Evolutionary conservation across 2,888 invertebrate genomes (phyloP).

Genomic region (Drosophila falleni): DNA sequence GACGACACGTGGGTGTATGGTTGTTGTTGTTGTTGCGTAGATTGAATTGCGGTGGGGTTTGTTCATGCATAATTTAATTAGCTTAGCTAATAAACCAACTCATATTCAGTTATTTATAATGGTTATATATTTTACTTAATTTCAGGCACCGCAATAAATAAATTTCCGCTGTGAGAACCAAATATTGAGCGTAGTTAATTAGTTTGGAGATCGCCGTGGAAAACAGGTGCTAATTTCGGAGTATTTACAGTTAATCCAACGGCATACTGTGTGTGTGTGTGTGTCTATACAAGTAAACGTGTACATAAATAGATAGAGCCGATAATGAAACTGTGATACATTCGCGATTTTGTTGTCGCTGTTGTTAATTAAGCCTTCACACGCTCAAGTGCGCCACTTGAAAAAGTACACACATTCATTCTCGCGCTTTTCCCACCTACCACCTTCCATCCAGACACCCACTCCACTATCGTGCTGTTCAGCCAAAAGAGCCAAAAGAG

Average conservation of each 20-base stretch:
- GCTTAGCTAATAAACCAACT: conserved; percentile 42
- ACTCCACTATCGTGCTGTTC: conserved; percentile 40
- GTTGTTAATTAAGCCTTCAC: conserved; percentile 75
- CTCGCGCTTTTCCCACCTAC: conserved; percentile 5
- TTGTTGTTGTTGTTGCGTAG: conserved; percentile 9
- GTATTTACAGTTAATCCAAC: conserved; percentile 34
- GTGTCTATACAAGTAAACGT: background rate
- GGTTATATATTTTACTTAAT: conserved; percentile 38
- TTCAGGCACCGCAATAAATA: conserved; percentile 47
- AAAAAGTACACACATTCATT: conserved; percentile 35
- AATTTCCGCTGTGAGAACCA: conserved; percentile 20
- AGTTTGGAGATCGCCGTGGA: conserved; percentile 15
- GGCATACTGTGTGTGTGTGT: background rate
- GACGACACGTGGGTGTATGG: conserved; percentile 12
- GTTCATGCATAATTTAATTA: conserved; percentile 56
- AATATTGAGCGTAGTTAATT: conserved; percentile 43
- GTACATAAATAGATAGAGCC: conserved; percentile 50
- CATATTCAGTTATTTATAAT: conserved; percentile 36
- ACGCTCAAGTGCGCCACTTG: conserved; percentile 72
- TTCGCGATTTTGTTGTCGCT: conserved; percentile 47
- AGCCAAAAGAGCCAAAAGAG: conserved; percentile 20
- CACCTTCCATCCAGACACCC: conserved; percentile 4
- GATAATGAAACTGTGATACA: conserved; percentile 76
- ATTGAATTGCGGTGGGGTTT: background rate
- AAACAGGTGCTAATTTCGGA: conserved; percentile 49